These are phyloP conservation scores for Sciurus niger DNA, from an alignment of 2,113 vertebrate species.

Conservation along the genomic window DNA sequence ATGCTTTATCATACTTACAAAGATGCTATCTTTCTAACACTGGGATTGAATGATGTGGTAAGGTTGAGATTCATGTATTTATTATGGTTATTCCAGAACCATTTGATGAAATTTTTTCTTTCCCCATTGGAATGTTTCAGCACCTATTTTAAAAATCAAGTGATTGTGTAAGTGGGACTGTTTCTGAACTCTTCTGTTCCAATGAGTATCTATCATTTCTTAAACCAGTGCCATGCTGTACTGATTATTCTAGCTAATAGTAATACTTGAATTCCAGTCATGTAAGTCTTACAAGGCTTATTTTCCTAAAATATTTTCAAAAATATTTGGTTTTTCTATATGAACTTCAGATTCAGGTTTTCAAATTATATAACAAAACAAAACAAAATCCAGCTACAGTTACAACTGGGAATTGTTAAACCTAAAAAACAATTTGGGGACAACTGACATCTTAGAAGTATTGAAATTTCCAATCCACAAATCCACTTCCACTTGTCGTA, in stretches of 20 bases:
- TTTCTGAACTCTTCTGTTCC: neutral
- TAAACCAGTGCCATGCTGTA: neutral
- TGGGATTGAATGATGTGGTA: neutral
- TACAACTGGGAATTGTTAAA: neutral
- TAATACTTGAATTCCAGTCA: neutral
- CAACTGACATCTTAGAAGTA: neutral
- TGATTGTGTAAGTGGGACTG: neutral
- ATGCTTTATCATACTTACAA: neutral
- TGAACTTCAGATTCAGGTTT: neutral
- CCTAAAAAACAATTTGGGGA: neutral
- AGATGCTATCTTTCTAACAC: neutral
- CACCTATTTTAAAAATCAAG: neutral
- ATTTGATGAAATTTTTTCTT: neutral
- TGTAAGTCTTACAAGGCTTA: too few species aligned
- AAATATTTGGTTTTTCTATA: neutral
- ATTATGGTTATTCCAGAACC: neutral
- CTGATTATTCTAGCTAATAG: neutral
- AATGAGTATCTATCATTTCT: neutral
- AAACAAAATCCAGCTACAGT: neutral
- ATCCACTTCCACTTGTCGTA: too few species aligned
- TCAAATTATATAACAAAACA: neutral
- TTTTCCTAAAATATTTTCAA: too few species aligned
- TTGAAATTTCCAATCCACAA: neutral
- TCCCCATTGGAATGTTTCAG: neutral
- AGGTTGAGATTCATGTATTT: neutral